Base-by-base conservation (phyloP, 37 sponge, comb jelly and placozoan genomes). In the Petrosia ficiformis region DNA sequence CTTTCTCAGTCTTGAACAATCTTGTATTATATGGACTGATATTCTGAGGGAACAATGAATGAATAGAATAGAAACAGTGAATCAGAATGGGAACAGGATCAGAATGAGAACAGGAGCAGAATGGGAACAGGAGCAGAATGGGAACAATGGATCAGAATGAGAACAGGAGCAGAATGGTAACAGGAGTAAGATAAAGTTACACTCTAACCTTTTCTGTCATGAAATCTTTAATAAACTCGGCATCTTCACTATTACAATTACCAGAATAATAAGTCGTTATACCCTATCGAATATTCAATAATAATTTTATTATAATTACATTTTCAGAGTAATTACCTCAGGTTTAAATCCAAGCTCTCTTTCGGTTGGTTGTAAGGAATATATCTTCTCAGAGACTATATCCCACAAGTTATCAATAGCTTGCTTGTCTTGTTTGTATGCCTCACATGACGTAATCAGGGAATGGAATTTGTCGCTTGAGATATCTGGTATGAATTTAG, bases 1-100 rank as follows among this genome's bases (percentile, higher is more conserved):
- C 75, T 14, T 79, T 59, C 14, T 30, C 67, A 40, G 57, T 71
- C 79, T 95, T 95, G 75, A 95, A 95, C 28, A 93, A 43, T 11
- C 96, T 78, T 67, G 96, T 89, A 71, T 95, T 95, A 73, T 92
- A 95, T 1, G 96, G 80, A 35, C 72, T 74, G 24, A 95, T 22
- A 28, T 41, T 71, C 95, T 94, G 44, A 0, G 59, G 2, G 26
- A 44, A 33, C 30, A 39, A 39, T 68, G 42, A 68, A n/a, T 35
- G 67, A 33, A 70, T 70, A 22, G 39, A 24, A 6, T 31, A 16
- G 0, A 78, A 10, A 54, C 38, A n/a, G n/a, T 30, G n/a, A 16
- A 22, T 24, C 1, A 38, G 76, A 6, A n/a, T n/a, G n/a, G n/a
- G n/a, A n/a, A n/a, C n/a, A n/a, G n/a, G n/a, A n/a, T n/a, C n/a